Conservation (phyloP, 2,888 invertebrate genomes). For the Linnaemya vulpina region DNA sequence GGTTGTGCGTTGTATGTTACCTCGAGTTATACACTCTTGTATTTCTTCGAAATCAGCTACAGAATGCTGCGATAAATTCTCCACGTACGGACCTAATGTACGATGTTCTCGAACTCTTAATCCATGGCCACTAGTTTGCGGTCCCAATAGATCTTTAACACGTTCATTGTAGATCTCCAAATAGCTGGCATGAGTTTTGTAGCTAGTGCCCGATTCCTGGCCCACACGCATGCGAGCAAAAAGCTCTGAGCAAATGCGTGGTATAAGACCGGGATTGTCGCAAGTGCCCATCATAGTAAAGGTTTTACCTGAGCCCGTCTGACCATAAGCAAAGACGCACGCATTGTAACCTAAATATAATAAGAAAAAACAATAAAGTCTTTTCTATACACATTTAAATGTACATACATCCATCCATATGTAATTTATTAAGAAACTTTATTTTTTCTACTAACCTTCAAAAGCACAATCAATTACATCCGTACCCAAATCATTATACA, state of each 20-base stretch:
- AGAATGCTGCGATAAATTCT: constrained; percentile 92
- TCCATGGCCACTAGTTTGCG: constrained; percentile 86
- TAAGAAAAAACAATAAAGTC: constrained; percentile 20
- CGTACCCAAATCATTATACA: constrained; percentile 88
- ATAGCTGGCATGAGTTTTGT: constrained; percentile 93
- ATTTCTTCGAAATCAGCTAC: constrained; percentile 94
- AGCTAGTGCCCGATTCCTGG: constrained; percentile 91
- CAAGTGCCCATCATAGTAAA: constrained; percentile 95
- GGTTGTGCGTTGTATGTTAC: constrained; percentile 92
- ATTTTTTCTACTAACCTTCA: constrained; percentile 84
- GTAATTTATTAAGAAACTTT: not conserved
- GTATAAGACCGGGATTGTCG: constrained; percentile 92
- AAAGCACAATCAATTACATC: constrained; percentile 90
- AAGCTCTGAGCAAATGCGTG: constrained; percentile 92
- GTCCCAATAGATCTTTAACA: constrained; percentile 88
- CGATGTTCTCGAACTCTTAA: constrained; percentile 92
- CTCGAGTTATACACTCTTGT: constrained; percentile 91
- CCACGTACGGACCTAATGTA: constrained; percentile 91
- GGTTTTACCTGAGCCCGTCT: constrained; percentile 95
- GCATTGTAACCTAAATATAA: constrained; percentile 87
- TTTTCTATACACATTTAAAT: too few species aligned
- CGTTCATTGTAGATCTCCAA: constrained; percentile 94
- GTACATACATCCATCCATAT: not conserved
- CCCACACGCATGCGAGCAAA: constrained; percentile 92
- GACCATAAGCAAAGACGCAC: constrained; percentile 95